Conservation (phyloP, 2,888 invertebrate genomes). For the Lasius platythorax region DNA sequence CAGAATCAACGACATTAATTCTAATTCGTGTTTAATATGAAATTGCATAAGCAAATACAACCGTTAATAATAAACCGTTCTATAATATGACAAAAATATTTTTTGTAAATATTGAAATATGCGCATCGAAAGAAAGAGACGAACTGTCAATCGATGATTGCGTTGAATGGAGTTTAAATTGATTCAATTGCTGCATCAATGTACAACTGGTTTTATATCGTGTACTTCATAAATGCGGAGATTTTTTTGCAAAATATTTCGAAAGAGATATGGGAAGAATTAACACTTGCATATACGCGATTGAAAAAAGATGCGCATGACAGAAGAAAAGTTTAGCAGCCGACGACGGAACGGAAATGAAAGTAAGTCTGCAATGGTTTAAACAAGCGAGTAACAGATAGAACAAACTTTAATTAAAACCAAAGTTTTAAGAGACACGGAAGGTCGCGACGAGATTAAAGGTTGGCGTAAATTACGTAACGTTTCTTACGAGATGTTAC, state of each 20-base stretch:
- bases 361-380: conserved; percentile 62
- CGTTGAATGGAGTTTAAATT: background rate
- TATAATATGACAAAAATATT: conserved; percentile 18
- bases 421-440: conserved; percentile 54
- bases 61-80: background rate
- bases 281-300: background rate
- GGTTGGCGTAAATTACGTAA: conserved; percentile 51
- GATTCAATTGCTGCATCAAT: background rate
- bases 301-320: background rate
- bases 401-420: conserved; percentile 73
- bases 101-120: conserved; percentile 30
- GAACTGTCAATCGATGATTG: background rate
- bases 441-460: conserved; percentile 62
- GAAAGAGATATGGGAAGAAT: background rate
- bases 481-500: conserved; percentile 56
- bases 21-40: conserved; percentile 7
- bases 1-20: conserved; percentile 16
- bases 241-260: conserved; percentile 1
- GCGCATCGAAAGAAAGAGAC: background rate
- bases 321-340: conserved; percentile 51
- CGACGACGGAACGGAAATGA: conserved; percentile 63
- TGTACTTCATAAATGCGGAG: background rate
- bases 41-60: background rate
- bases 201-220: background rate
- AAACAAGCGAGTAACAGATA: conserved; percentile 66